Evolutionary conservation across 2,797 vertebrate species (phyloP).

Genomic region (Rhincodon typus): DNA sequence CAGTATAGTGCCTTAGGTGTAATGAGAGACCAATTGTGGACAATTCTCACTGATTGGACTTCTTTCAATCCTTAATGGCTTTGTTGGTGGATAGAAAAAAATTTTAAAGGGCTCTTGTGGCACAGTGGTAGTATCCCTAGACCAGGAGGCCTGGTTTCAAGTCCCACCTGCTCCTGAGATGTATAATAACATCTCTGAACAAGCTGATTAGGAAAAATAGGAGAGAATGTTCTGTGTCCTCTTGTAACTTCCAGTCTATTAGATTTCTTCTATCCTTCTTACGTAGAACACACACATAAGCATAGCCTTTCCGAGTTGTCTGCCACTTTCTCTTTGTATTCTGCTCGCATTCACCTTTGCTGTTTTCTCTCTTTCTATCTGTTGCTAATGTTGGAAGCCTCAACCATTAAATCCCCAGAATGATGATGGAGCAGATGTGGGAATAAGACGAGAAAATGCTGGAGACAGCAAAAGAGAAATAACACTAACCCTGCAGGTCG

Average conservation of each 20-base stretch:
- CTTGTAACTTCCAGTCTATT: not conserved
- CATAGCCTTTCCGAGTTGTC: too few species aligned
- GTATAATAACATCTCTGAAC: too few species aligned
- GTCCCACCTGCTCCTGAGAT: too few species aligned
- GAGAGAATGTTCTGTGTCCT: not conserved
- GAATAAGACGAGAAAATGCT: too few species aligned
- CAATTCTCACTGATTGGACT: not conserved
- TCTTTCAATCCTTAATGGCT: not conserved
- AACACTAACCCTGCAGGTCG: too few species aligned
- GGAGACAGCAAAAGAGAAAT: too few species aligned
- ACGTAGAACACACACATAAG: too few species aligned
- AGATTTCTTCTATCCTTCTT: not conserved
- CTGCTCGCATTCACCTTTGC: not conserved
- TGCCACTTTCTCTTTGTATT: not conserved
- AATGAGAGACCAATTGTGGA: not conserved
- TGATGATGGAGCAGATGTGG: not conserved
- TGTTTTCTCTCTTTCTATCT: not conserved
- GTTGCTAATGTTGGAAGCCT: too few species aligned
- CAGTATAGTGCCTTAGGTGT: not conserved
- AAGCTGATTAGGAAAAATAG: too few species aligned
- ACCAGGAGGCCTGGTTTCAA: too few species aligned
- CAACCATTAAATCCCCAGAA: not conserved
- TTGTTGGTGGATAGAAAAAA: not conserved
- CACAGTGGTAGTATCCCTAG: too few species aligned
- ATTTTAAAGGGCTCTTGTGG: too few species aligned